Evolutionary conservation across 1,140 invertebrate genomes (phyloP).

Genomic region (Apocrypta bakeri): DNA sequence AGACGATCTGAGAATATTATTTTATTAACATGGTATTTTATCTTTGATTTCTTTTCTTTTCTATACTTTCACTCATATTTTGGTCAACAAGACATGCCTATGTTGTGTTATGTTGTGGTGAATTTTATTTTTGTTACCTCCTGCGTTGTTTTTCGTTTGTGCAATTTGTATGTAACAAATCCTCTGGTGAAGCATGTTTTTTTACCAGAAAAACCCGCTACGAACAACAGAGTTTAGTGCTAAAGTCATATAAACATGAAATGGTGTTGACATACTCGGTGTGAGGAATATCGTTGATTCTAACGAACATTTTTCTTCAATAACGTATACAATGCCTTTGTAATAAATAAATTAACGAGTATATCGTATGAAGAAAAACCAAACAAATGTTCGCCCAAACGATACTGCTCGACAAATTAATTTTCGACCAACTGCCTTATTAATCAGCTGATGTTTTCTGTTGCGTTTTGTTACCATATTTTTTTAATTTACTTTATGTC

Average conservation of each 20-base stretch:
- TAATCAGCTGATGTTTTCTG: conserved; percentile 30
- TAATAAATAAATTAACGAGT: no score
- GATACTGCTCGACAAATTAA: conserved; percentile 22
- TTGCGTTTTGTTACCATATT: not conserved
- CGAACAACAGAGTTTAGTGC: conserved; percentile 19
- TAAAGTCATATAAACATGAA: not conserved
- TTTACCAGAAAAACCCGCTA: conserved; percentile 43
- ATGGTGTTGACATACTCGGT: not conserved
- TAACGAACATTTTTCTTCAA: not conserved
- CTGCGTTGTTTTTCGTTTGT: not conserved
- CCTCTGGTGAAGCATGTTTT: conserved; percentile 63
- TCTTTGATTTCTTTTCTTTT: not conserved
- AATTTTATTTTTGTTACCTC: not conserved
- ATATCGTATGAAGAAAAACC: not conserved
- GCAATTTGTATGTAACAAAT: conserved; percentile 55
- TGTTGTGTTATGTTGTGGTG: conserved; percentile 15
- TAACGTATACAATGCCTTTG: no score
- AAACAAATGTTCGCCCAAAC: not conserved
- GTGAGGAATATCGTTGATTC: conserved; percentile 17
- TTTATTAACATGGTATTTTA: not conserved
- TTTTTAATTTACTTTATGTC: not conserved
- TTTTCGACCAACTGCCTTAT: conserved; percentile 30
- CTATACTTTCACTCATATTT: conserved; percentile 24
- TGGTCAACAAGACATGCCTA: not conserved
- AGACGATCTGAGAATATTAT: conserved; percentile 33